Percentiles rank a stretch among this genome's conserved stretches.
These are phyloP conservation scores for Hyperopisus bebe DNA, from an alignment of 2,113 vertebrate species.

Conservation along the genomic window DNA sequence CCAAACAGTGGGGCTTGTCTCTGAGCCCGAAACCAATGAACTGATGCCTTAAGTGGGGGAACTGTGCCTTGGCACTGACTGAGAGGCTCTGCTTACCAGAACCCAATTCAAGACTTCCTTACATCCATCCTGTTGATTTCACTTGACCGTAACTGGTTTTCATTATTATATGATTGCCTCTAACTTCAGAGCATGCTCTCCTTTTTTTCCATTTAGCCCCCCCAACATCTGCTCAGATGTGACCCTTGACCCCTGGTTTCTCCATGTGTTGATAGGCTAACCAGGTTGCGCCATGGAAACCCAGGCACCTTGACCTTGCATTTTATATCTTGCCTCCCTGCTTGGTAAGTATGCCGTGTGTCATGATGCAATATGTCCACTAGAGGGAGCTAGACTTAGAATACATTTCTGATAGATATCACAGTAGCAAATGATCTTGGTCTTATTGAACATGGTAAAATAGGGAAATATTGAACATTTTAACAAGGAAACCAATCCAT, in stretches of 20 bases:
- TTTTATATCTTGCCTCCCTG: neutral
- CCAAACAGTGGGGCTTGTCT: neutral
- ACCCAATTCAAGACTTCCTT: conserved; percentile 24
- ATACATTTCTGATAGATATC: neutral
- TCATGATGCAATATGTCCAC: neutral
- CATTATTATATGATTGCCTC: conserved; percentile 10
- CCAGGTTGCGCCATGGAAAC: neutral
- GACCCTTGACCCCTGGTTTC: conserved; percentile 31
- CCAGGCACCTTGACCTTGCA: neutral
- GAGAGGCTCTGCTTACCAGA: conserved; percentile 7
- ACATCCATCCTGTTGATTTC: conserved; percentile 15
- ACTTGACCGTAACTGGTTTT: conserved; percentile 1
- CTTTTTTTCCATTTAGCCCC: conserved; percentile 16
- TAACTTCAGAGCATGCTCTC: neutral
- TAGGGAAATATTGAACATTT: neutral
- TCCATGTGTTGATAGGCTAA: neutral
- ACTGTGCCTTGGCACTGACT: conserved; percentile 19
- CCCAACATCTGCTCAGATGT: conserved; percentile 30
- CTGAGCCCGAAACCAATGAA: neutral
- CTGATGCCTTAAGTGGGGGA: neutral
- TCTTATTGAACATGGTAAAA: neutral
- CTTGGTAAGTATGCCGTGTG: neutral
- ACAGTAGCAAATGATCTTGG: neutral
- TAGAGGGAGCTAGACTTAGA: neutral
- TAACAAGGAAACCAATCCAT: neutral